A percentile compares a stretch with the other conserved stretches of the same genome.
Evolutionary conservation across 2,113 vertebrate genomes (phyloP).

Genomic region (Spheniscus mendiculus): DNA sequence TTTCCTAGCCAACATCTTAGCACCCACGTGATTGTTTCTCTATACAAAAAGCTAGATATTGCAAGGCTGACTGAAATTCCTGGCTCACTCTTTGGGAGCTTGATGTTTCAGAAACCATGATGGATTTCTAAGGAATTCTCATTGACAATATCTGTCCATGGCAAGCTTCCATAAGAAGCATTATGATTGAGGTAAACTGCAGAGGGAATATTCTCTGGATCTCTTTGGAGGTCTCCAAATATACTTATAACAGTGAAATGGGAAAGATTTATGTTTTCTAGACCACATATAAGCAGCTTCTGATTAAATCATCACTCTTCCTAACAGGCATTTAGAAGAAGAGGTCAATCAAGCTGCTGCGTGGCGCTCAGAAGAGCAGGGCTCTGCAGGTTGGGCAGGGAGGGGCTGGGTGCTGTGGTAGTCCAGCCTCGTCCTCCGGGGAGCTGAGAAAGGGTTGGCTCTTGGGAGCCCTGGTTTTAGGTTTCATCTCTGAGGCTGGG

Average conservation of each 20-base stretch:
- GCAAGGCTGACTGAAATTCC: background rate
- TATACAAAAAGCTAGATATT: background rate
- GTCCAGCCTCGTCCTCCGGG: background rate
- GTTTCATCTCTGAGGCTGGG: background rate
- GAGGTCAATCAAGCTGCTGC: background rate
- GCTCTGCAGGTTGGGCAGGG: background rate
- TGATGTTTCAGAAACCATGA: background rate
- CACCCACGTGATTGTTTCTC: background rate
- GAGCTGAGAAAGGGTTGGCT: background rate
- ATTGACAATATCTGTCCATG: background rate
- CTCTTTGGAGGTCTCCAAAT: background rate
- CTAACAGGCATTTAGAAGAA: background rate
- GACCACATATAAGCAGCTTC: background rate
- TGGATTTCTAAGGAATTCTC: background rate
- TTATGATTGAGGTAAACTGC: background rate
- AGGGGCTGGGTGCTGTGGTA: background rate
- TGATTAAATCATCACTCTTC: background rate
- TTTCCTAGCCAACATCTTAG: background rate
- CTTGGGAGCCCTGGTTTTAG: background rate
- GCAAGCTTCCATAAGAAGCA: background rate
- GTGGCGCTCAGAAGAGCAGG: accelerated
- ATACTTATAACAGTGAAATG: background rate
- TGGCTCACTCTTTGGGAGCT: background rate
- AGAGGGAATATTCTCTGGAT: background rate
- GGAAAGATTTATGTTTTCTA: background rate